A percentile compares a stretch with the other conserved stretches of the same genome.
phyloP scores from a whole-genome alignment of 2,888 invertebrate species.

The Marronus borbonicus region DNA sequence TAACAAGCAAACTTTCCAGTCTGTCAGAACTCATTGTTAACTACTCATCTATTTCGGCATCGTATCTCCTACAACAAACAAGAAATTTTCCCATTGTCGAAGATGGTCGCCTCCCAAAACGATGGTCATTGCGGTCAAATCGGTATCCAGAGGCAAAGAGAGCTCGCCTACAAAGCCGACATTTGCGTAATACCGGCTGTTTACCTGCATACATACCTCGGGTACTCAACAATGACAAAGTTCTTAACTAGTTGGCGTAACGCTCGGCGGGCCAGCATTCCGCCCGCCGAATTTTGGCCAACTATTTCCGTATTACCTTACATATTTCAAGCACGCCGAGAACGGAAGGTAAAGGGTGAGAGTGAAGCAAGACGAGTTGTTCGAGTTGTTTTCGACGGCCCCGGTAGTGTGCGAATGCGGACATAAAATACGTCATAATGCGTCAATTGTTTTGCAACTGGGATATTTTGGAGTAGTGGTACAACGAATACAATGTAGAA shows the following conservation, averaged over 20 bases:
- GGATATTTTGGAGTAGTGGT: slow-evolving; percentile 2
- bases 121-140: slow-evolving; percentile 29
- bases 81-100: slow-evolving; percentile 33
- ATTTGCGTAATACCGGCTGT: slow-evolving; percentile 38
- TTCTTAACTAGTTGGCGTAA: slow-evolving; percentile 38
- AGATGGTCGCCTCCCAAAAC: slow-evolving; percentile 11
- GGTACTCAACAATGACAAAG: slow-evolving; percentile 46
- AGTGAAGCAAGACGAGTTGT: slow-evolving; percentile 6
- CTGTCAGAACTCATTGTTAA: too few relatives aligned
- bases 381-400: slow-evolving; percentile 2
- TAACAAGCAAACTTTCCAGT: too few relatives aligned
- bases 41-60: too few relatives aligned
- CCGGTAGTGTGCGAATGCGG: background rate
- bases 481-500: background rate
- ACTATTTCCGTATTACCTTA: slow-evolving; percentile 44
- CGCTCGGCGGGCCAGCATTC: slow-evolving; percentile 28
- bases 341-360: slow-evolving; percentile 1
- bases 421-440: slow-evolving; percentile 16
- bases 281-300: slow-evolving; percentile 36
- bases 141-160: slow-evolving; percentile 30
- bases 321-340: slow-evolving; percentile 32
- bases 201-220: slow-evolving; percentile 42
- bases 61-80: background rate
- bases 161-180: background rate
- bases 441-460: slow-evolving; percentile 8